Conservation (phyloP, 2,797 vertebrate genomes). For the Adrianichthys oophorus region DNA sequence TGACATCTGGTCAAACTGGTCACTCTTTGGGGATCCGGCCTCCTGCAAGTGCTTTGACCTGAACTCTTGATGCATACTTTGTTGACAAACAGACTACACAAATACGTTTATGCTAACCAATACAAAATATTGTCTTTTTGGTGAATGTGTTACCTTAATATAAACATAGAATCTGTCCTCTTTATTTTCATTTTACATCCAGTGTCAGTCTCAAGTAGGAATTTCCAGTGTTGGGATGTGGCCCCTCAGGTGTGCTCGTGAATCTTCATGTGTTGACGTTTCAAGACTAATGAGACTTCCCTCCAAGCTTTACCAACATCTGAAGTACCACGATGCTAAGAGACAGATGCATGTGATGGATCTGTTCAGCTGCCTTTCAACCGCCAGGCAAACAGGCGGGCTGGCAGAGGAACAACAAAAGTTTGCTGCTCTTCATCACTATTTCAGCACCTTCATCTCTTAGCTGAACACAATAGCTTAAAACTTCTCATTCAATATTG, state of each 20-base stretch:
- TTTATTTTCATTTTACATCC: no score
- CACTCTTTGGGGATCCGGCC: no score
- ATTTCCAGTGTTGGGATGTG: not conserved
- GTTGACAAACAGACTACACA: no score
- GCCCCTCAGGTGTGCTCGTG: not conserved
- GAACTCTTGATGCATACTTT: no score
- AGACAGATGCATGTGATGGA: slow-evolving; percentile 40
- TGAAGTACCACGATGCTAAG: slow-evolving; percentile 4
- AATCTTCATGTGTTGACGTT: no score
- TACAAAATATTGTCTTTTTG: no score
- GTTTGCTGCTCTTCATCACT: not conserved
- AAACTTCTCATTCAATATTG: no score
- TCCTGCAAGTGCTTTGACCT: no score
- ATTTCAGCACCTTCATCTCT: slow-evolving; percentile 3
- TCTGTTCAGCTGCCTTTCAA: slow-evolving; percentile 25
- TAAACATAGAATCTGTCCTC: no score
- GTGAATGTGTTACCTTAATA: no score
- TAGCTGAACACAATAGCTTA: not conserved
- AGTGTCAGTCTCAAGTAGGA: not conserved
- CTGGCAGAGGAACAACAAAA: slow-evolving; percentile 1
- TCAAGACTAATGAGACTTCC: slow-evolving; percentile 5
- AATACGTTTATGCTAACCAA: no score
- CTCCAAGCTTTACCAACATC: slow-evolving; percentile 1
- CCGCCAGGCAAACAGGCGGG: slow-evolving; percentile 22
- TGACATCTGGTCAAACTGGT: no score